Base-by-base conservation (phyloP, 2,113 vertebrate genomes). In the Oxygymnocypris stewartii region DNA sequence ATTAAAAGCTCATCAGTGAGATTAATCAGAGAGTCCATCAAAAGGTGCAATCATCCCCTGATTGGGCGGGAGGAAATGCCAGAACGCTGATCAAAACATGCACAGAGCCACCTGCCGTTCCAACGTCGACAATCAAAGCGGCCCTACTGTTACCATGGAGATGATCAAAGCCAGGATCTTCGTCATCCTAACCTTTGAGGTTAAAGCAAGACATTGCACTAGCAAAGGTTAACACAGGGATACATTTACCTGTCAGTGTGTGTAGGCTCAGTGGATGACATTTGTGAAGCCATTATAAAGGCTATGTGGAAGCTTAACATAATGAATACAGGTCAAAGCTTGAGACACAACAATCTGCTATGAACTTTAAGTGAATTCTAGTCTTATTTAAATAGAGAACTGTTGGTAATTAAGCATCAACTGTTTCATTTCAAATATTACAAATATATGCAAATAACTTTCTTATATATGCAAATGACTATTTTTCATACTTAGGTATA, bases 11-110 rank as follows among this genome's bases (percentile, higher is more conserved):
- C 76, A 84, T 84, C 85, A 80, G 54, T 61, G 69, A 71, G 75
- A 47, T 59, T 88, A 86, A 86, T 88, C 88, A 86, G 79, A 2
- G 37, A 65, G 71, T 85, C 73, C 28, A 75, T 83, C 67, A 79
- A 65, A 85, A 61, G 77, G 69, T 51, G 42, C 82, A 85, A 88
- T 88, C 87, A 84, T 37, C 40, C 84, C 31, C 79, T 79, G 81
- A 85, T 88, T 88, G 79, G 76, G 65, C 25, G 42, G 42, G 20
- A 49, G 80, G 42, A 81, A 88, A 80, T 71, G 75, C 37, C 75
- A 86, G 78, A 79, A 71, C 20, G 31, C 8, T 59, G 79, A 57
- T 84, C 35, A 84, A 84, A 74, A 74, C 49, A 59, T 1, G 59
- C 47, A 42, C 16, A 23, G 61, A 77, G 35, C 77, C 42, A 73